Percentiles rank a stretch among this genome's conserved stretches.
Evolutionary conservation across 2,113 vertebrate species (phyloP).

Genomic region (Saguinus midas): DNA sequence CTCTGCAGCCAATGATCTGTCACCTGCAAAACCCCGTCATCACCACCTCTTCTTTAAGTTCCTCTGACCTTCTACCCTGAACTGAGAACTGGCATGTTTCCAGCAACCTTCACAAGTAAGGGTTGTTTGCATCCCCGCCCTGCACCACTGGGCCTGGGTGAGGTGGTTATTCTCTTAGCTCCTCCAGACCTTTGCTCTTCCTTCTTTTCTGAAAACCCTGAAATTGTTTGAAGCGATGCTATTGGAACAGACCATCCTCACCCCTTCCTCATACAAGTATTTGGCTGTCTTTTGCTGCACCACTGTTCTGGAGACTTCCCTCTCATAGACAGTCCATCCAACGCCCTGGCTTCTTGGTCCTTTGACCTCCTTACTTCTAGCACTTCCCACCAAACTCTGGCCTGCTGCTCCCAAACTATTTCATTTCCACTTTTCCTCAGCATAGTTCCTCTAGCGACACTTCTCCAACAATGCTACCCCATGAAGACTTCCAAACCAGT

Average conservation of each 20-base stretch:
- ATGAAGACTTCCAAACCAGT: neutral
- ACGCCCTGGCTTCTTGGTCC: neutral
- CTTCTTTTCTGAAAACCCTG: neutral
- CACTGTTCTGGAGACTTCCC: neutral
- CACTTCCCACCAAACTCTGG: neutral
- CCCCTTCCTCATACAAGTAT: neutral
- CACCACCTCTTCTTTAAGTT: neutral
- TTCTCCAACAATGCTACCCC: too few species aligned
- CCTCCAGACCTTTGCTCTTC: neutral
- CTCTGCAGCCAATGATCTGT: neutral
- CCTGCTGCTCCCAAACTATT: neutral
- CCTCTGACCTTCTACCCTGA: too few species aligned
- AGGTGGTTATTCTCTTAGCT: fast-evolving
- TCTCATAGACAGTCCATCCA: neutral
- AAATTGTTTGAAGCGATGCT: neutral
- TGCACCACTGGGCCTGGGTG: neutral
- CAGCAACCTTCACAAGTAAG: neutral
- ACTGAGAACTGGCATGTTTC: fast-evolving
- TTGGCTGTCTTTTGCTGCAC: neutral
- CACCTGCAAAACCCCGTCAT: neutral
- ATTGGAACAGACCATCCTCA: too few species aligned
- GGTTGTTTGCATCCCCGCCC: neutral
- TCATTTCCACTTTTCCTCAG: neutral
- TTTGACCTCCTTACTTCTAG: neutral
- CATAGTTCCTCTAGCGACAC: too few species aligned